Evolutionary conservation across 2,888 invertebrate genomes (phyloP).

Genomic region (Apotomis betuletana): DNA sequence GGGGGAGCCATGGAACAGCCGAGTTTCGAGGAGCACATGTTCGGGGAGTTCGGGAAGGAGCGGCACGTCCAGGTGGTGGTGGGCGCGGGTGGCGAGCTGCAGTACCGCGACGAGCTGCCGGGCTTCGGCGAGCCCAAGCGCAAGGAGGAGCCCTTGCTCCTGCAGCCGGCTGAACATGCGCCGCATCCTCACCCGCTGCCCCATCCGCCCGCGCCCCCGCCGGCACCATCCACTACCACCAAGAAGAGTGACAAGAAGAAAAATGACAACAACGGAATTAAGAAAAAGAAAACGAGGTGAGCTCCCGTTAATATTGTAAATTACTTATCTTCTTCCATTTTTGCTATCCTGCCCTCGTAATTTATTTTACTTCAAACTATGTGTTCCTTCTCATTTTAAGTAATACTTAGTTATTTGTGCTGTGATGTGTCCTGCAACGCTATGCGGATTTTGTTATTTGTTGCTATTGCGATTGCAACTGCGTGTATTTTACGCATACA

Average conservation of each 20-base stretch:
- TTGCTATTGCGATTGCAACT: constrained; percentile 19
- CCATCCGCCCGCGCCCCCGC: constrained; percentile 56
- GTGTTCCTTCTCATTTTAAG: background rate
- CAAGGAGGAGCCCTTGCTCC: constrained; percentile 76
- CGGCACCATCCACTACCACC: constrained; percentile 76
- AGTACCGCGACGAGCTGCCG: constrained; percentile 77
- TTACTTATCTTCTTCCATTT: background rate
- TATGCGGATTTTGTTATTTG: constrained; percentile 1
- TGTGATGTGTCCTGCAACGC: constrained; percentile 4
- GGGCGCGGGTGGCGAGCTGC: constrained; percentile 78
- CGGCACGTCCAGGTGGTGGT: constrained; percentile 79
- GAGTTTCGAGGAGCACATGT: constrained; percentile 90
- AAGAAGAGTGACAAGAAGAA: constrained; percentile 92
- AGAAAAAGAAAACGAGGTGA: constrained; percentile 96
- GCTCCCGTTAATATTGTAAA: constrained; percentile 21
- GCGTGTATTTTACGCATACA: background rate
- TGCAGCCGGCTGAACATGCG: constrained; percentile 66
- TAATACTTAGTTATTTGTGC: background rate
- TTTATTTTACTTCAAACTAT: background rate
- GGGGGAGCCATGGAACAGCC: constrained; percentile 85
- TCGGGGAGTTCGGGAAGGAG: constrained; percentile 88
- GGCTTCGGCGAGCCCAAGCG: constrained; percentile 67
- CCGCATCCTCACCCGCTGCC: constrained; percentile 53
- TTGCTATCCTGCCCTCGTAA: background rate
- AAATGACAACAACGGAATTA: constrained; percentile 92